Evolutionary conservation across 2,888 invertebrate genomes (phyloP), one percentile per base, ranked within the genome.

Genomic region (Platypus cylindrus): DNA sequence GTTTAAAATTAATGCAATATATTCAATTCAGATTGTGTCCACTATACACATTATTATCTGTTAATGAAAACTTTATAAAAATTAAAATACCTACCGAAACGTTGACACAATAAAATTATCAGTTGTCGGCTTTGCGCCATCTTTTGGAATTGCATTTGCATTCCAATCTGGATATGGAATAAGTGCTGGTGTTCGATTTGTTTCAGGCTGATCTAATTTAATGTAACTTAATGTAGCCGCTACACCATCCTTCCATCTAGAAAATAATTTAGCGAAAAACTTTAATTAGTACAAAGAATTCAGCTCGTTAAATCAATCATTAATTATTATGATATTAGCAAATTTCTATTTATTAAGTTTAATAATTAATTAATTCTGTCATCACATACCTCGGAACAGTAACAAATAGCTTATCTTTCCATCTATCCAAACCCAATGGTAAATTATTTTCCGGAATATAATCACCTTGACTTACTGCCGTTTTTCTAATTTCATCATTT

Each of bases 81-180:
- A n/a, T n/a, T 29, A 15, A 13, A 16, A n/a, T 32, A 25, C 9
- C 17, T 37, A 43, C 43, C 43, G 37, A 18, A 43, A 43, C 18
- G 37, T 32, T 32, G 43, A 43, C 15, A 40, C 26, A 23, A 43
- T 40, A 28, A 38, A 36, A 23, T 36, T 39, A 13, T 38, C 40
- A 17, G 28, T 27, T 33, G 33, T 34, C 17, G 35, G 50, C 63
- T 41, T 44, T 1, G 70, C 71, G 53, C 42, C 50, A 8, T 71
- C 71, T 37, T 67, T 70, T 28, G 74, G 75, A 30, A 93, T 69
- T 26, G 78, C 74, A 56, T 91, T 91, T 13, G 83, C 78, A 48
- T 77, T 68, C 67, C 78, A 77, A 45, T 71, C 73, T 3, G 86
- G 86, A 54, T 85, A 87, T 0, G 86, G 84, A 31, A 66, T 75